Evolutionary conservation across 2,888 invertebrate species (phyloP).

Genomic region (Trissolcus brochymenae): DNA sequence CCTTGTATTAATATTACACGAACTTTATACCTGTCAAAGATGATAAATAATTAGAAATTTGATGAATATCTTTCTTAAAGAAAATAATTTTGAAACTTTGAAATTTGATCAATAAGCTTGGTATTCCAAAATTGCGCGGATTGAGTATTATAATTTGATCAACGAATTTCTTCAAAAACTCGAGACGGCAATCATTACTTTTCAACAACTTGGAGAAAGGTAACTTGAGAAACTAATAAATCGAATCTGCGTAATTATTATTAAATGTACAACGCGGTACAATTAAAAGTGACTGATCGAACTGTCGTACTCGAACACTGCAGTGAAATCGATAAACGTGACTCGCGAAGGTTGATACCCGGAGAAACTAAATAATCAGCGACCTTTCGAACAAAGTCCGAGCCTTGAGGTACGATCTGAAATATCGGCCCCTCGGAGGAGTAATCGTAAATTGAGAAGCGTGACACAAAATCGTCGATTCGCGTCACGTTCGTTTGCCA

Average conservation of each 20-base stretch:
- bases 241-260: too few relatives aligned
- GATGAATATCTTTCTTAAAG: not conserved
- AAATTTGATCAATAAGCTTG: not conserved
- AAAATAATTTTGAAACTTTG: not conserved
- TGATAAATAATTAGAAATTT: not conserved
- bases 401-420: conserved; percentile 34
- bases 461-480: conserved; percentile 36
- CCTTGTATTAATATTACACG: conserved; percentile 58
- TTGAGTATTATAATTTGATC: too few relatives aligned
- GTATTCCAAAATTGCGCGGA: too few relatives aligned
- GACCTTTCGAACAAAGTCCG: conserved; percentile 33
- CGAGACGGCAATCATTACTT: too few relatives aligned
- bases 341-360: conserved; percentile 8
- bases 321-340: conserved; percentile 23
- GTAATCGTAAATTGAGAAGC: conserved; percentile 40
- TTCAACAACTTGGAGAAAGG: too few relatives aligned
- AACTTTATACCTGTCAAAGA: conserved; percentile 8
- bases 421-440: conserved; percentile 22
- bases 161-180: too few relatives aligned
- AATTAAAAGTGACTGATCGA: not conserved
- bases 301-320: conserved; percentile 9
- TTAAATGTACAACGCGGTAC: too few relatives aligned
- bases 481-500: conserved; percentile 43
- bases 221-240: too few relatives aligned
- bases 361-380: conserved; percentile 25